These are phyloP conservation scores for Wiebesia pumilae DNA, from an alignment of 1,140 invertebrate genomes.

Conservation along the genomic window DNA sequence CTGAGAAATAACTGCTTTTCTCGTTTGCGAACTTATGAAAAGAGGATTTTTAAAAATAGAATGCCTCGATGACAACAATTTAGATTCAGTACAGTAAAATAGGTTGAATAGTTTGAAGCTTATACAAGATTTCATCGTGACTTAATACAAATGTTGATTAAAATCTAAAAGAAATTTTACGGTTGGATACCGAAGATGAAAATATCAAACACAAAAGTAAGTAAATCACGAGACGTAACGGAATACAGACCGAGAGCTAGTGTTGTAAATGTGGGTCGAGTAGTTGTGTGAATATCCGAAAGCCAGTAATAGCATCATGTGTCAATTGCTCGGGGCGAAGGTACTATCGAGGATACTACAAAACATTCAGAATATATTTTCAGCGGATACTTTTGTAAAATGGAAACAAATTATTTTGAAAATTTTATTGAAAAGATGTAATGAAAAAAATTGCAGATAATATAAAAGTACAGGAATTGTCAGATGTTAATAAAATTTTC, in stretches of 20 bases:
- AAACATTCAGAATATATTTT: too few species aligned
- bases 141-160: too few species aligned
- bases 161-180: neutral
- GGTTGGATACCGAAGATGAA: neutral
- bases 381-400: too few species aligned
- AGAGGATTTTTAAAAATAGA: neutral
- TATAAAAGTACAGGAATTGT: too few species aligned
- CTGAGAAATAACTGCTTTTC: neutral
- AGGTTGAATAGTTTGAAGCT: neutral
- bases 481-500: too few species aligned
- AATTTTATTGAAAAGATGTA: too few species aligned
- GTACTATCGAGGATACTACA: neutral
- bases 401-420: too few species aligned
- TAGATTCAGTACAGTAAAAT: neutral
- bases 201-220: neutral
- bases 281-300: neutral
- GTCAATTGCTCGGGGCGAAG: neutral
- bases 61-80: neutral
- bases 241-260: neutral
- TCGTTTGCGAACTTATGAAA: neutral
- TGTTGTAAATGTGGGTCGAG: neutral
- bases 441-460: too few species aligned
- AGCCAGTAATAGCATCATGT: neutral
- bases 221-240: neutral
- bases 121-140: neutral